Base-by-base conservation (phyloP, 2,888 invertebrate species). In the Philopedon plagiatum region DNA sequence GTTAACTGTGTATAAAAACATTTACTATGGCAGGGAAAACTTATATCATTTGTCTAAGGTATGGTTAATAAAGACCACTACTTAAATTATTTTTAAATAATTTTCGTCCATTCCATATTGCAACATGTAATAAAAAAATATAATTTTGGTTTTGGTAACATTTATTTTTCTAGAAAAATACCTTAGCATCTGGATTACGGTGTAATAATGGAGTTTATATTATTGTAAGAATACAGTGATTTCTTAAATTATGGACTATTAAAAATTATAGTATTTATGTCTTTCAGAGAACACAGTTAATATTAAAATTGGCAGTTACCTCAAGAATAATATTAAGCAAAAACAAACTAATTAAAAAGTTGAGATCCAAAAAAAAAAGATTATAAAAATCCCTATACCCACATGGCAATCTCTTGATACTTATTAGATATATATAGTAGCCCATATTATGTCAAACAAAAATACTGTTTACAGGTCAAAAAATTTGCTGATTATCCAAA, bases 331-430 rank as follows among this genome's bases (percentile, higher is more conserved):
- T 51, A 63, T 63, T 39, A 49, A 54, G 54, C 60, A 61, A 60
- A 63, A 61, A 77, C 68, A 65, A 74, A 78, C 75, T 76, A 66
- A 54, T 23, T 56, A 64, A 75, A 77, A 75, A 78, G 78, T 80
- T 84, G 83, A 84, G 83, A 84, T 84, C 83, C 83, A 82, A 81
- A 80, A 21, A 46, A 9, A 46, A 81, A 78, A 76, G 78, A 77
- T 58, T 41, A 67, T 57, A 77, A 77, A 80, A 80, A 82, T 80
- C 82, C 83, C 83, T 82, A 80, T 82, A 83, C 82, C 83, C 82
- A 54, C 62, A 69, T 83, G 83, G 84, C 83, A 83, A 83, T 81
- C 80, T 81, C 78, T n/a, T 80, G 76, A 77, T 78, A 79, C 80
- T 80, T 78, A 79, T 76, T 75, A 78, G 73, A 76, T 76, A 77